Base-by-base conservation (phyloP, 2,113 vertebrate species). In the Asarcornis scutulata region DNA sequence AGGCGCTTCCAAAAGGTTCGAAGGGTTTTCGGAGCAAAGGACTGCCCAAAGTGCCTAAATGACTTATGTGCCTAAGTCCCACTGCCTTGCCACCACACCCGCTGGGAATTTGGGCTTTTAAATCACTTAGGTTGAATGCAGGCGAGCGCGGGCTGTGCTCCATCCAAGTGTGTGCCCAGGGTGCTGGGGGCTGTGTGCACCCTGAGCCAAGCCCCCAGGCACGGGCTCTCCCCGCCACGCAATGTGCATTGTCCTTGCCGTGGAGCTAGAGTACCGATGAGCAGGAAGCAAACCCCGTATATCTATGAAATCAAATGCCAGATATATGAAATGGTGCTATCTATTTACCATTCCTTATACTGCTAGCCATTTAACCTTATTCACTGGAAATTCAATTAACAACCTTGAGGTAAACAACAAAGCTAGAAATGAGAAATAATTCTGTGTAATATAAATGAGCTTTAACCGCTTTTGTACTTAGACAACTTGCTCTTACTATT, bases 281-380 rank as follows among this genome's bases (percentile, higher is more conserved):
- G 94, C 67, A 72, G 81, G 96, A 79, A 40, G 84, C 78, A 93
- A 94, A 81, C 88, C 73, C 93, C 22, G 66, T 32, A 13, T 91
- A 69, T 32, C 78, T 88, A 88, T 27, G 93, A 95, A 88, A 93
- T 62, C 72, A 36, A 85, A 88, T 77, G 62, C 95, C 93, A 97
- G 95, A 96, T 96, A 73, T 97, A 96, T 95, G 97, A 98, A 96
- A 98, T 98, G 98, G 98, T 98, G 98, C 98, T 98, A 98, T 98
- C 91, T 97, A 97, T 98, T 98, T 98, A 98, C 98, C 98, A 98
- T 98, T 98, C 98, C 98, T 98, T 97, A 53, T 82, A 97, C 96
- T 83, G 97, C 97, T 98, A 97, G 97, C 97, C 96, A 86, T 95
- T 97, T 98, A 98, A 98, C 97, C 72, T 87, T 93, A 95, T 97